Base-by-base conservation (phyloP, 1,140 invertebrate species). In the Papilio xuthus region DNA sequence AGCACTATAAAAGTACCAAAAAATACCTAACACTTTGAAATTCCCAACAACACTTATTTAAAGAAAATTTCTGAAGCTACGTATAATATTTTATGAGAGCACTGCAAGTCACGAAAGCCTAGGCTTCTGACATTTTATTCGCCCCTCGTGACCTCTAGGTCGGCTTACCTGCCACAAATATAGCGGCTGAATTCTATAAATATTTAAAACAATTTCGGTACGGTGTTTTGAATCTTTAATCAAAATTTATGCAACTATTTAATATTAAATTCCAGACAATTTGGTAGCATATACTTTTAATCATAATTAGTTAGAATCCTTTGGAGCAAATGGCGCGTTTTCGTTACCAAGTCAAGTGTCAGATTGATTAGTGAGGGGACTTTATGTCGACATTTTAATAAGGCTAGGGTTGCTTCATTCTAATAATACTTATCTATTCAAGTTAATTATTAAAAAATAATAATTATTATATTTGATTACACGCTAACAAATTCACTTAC, bases 41-140 rank as follows among this genome's bases (percentile, higher is more conserved):
- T 28, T 15, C 12, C 4, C 50, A 53, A 20, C n/a, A 20, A 53
- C 6, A 26, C 10, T 60, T 60, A 60, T 56, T 23, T 56, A 1
- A n/a, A 6, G 6, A 60, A 60, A 26, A 13, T 26, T 60, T 9
- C 20, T 28, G 10, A 26, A 60, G 56, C 56, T 60, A 67, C 26
- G 12, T 67, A 32, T 26, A n/a, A n/a, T n/a, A 26, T 67, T 67
- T 63, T 67, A 67, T 67, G 60, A 67, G 60, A 67, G 60, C 60
- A 67, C 60, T 28, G 23, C 26, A 67, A 18, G 23, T 67, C 26
- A 67, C 60, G 26, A 32, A 67, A 67, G 60, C 56, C 56, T 60
- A 60, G 47, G 56, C 60, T 67, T 67, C 60, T 67, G 60, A 67
- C 60, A 67, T 67, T 67, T 67, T 28, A 67, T 32, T 4, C 60